Evolutionary conservation across 2,113 vertebrate species (phyloP).

Genomic region (Corydoras sp.): DNA sequence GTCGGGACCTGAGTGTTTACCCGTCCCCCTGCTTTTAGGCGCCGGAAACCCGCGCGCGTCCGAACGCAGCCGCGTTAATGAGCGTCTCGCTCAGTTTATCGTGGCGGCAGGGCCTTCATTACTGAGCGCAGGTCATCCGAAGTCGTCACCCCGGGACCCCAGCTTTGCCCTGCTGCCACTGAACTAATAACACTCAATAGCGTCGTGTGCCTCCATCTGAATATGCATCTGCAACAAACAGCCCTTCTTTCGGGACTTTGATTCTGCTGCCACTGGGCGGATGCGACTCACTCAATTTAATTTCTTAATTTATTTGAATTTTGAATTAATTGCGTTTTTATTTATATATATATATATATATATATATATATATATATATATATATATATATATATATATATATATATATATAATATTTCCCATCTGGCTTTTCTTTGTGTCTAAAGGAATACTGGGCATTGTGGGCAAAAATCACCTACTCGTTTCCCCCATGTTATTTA

Average conservation of each 20-base stretch:
- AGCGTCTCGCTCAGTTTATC: slow-evolving; percentile 37
- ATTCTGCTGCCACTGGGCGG: no score
- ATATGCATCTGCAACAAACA: slow-evolving; percentile 6
- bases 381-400: no score
- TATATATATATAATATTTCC: no score
- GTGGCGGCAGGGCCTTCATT: slow-evolving; percentile 44
- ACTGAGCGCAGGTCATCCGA: slow-evolving; percentile 44
- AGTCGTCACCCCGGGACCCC: slow-evolving; percentile 43
- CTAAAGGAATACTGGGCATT: no score
- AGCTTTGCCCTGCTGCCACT: slow-evolving; percentile 44
- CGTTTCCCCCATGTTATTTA: no score
- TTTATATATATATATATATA: no score
- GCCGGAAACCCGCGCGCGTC: no score
- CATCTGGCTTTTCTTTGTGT: no score
- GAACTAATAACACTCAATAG: slow-evolving; percentile 48
- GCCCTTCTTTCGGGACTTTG: neutral
- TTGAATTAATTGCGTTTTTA: neutral
- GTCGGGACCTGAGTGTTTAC: no score
- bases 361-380: no score
- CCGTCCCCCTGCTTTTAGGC: no score
- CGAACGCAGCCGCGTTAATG: slow-evolving; percentile 36
- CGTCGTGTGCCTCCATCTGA: slow-evolving; percentile 36
- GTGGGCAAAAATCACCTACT: no score
- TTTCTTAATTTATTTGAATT: neutral
- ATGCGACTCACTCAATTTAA: neutral